These are phyloP conservation scores for Grapholita molesta DNA, from an alignment of 1,140 invertebrate genomes.

Conservation along the genomic window DNA sequence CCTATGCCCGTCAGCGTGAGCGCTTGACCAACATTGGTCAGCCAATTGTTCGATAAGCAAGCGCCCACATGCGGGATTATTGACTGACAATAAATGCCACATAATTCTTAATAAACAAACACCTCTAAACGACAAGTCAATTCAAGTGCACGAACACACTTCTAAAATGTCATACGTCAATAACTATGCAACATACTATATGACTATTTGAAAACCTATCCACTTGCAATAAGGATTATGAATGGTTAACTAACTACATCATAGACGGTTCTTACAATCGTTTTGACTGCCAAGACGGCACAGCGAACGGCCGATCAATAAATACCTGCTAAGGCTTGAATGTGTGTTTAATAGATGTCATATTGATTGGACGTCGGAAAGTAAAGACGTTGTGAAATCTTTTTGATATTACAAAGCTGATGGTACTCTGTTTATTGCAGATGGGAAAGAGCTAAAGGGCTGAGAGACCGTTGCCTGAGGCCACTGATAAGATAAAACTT, in stretches of 20 bases:
- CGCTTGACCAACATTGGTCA: slow-evolving; percentile 30
- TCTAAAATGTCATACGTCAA: slow-evolving; percentile 21
- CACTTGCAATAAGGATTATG: not conserved
- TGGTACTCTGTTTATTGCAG: not conserved
- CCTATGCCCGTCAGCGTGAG: slow-evolving; percentile 21
- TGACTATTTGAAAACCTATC: not conserved
- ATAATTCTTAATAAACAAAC: slow-evolving; percentile 70
- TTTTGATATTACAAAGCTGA: slow-evolving; percentile 1
- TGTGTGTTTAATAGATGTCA: slow-evolving; percentile 13
- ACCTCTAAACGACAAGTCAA: slow-evolving; percentile 36
- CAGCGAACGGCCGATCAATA: not conserved
- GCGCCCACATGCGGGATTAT: slow-evolving; percentile 64
- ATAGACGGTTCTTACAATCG: not conserved
- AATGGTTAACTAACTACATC: not conserved
- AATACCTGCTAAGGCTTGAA: not conserved
- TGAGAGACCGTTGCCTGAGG: not conserved
- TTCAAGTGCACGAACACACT: slow-evolving; percentile 44
- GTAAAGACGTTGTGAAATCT: slow-evolving; percentile 11
- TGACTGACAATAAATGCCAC: slow-evolving; percentile 73
- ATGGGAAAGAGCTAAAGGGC: not conserved
- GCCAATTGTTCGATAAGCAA: slow-evolving; percentile 57
- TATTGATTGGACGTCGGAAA: slow-evolving; percentile 8
- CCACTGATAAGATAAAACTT: not conserved
- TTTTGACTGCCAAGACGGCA: not conserved
- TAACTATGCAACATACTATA: not conserved